Evolutionary conservation across 2,113 vertebrate genomes (phyloP).

Genomic region (Pristiophorus japonicus): DNA sequence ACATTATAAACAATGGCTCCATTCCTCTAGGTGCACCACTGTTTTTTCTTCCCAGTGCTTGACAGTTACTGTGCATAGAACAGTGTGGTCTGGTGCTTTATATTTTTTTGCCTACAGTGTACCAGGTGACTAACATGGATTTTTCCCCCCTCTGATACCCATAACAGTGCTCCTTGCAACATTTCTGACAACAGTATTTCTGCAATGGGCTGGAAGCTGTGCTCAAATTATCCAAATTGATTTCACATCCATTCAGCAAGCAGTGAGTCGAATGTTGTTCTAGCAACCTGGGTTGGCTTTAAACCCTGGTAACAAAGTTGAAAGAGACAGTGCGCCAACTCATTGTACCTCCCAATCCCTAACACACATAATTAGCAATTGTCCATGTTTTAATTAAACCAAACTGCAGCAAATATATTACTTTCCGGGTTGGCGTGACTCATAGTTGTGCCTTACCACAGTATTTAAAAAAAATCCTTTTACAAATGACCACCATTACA

Average conservation of each 20-base stretch:
- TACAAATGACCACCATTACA: not conserved
- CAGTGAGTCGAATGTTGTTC: not conserved
- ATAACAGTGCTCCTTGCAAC: not conserved
- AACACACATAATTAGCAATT: not conserved
- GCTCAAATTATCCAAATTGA: not conserved
- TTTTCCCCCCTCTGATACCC: not conserved
- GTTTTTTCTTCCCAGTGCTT: not conserved
- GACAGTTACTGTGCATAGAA: not conserved
- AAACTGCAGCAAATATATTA: not conserved
- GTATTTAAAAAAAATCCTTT: not conserved
- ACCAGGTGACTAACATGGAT: too few species aligned
- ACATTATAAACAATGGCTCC: not conserved
- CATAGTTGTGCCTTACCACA: not conserved
- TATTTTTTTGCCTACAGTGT: not conserved
- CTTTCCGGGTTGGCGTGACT: not conserved
- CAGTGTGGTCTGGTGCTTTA: not conserved
- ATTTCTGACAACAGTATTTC: not conserved
- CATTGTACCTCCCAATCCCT: not conserved
- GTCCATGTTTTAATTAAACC: not conserved
- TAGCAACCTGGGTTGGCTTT: not conserved
- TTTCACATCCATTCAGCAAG: not conserved
- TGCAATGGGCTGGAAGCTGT: not conserved
- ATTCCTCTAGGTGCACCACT: not conserved
- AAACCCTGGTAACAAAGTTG: not conserved
- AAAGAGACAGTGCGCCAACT: not conserved